Base-by-base conservation (phyloP, 2,888 invertebrate genomes). In the Mechanitis mazaeus region DNA sequence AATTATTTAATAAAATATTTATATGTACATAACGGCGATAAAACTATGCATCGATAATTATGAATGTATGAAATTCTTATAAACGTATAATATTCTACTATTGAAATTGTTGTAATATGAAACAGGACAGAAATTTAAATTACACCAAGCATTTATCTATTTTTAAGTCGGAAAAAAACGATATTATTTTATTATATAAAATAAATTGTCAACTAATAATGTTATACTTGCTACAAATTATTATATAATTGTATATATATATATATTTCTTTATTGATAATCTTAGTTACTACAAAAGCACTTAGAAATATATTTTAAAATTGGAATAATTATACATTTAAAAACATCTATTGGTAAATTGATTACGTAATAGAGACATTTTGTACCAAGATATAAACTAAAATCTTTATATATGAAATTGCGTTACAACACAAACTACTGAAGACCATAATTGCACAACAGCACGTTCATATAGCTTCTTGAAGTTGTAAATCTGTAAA, bases 1-100 rank as follows among this genome's bases (percentile, higher is more conserved):
- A 46, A 46, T 45, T 20, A 45, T 54, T 28, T 35, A 45, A 58
- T 58, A 59, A 56, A 58, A 53, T 58, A 47, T 47, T 47, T 42
- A 55, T 33, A 45, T 50, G 33, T 56, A 28, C 33, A 53, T 35
- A 59, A 59, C 58, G 33, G 50, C 45, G 46, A 53, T 59, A 56
- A 33, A 55, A 59, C 42, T 42, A 42, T 42, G 7, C 31, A 31
- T 50, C 9, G 5, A 50, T 7, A 31, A 50, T 31, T 50, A 50
- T 31, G n/a, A 31, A 47, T 47, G n/a, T 7, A 50, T 31, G 50
- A 9, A n/a, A 31, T 31, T 50, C 31, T 50, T 7, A 31, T 50
- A 50, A 50, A 3, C 5, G 50, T 11, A 31, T 9, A 28, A 6
- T 31, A 31, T 31, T 50, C 9, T 31, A 42, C 4, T 9, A 9